Evolutionary conservation across 1,140 invertebrate species (phyloP).

Genomic region (Drosophila malerkotliana): DNA sequence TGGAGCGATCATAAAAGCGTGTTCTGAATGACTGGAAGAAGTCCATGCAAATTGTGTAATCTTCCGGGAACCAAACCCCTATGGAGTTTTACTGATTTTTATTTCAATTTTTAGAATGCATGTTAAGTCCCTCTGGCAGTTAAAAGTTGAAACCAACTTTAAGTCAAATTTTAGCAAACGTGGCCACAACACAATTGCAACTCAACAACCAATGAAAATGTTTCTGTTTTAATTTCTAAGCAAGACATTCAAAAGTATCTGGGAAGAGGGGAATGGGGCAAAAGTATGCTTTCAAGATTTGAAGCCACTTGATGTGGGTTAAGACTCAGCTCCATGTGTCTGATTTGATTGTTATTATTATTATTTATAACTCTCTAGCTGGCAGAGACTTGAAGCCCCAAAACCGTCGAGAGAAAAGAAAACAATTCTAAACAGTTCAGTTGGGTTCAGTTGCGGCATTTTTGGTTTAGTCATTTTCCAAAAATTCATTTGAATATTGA

Average conservation of each 20-base stretch:
- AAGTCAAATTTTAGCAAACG: background rate
- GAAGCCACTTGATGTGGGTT: constrained; percentile 62
- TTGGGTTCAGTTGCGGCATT: constrained; percentile 30
- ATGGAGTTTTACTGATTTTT: too few species aligned
- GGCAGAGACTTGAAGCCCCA: constrained; percentile 1
- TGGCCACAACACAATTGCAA: constrained; percentile 14
- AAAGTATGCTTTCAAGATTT: constrained; percentile 27
- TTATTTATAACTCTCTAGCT: constrained; percentile 52
- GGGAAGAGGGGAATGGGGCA: constrained; percentile 14
- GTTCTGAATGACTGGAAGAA: constrained; percentile 15
- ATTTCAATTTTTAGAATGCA: too few species aligned
- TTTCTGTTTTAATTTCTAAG: constrained; percentile 40
- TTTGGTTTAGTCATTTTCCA: constrained; percentile 76
- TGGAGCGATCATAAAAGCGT: constrained; percentile 38
- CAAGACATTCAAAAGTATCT: constrained; percentile 27
- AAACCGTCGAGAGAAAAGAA: constrained; percentile 23
- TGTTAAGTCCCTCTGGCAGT: too few species aligned
- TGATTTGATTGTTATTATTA: constrained; percentile 58
- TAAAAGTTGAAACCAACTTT: too few species aligned
- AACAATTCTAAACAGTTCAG: constrained; percentile 71
- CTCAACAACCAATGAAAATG: constrained; percentile 30
- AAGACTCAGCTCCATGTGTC: constrained; percentile 50
- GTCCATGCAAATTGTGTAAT: background rate
- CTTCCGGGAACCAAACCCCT: background rate
- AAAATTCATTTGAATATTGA: constrained; percentile 78